Evolutionary conservation across 92 coral and sea anemone species (phyloP).

Genomic region (Actinostola sp.): DNA sequence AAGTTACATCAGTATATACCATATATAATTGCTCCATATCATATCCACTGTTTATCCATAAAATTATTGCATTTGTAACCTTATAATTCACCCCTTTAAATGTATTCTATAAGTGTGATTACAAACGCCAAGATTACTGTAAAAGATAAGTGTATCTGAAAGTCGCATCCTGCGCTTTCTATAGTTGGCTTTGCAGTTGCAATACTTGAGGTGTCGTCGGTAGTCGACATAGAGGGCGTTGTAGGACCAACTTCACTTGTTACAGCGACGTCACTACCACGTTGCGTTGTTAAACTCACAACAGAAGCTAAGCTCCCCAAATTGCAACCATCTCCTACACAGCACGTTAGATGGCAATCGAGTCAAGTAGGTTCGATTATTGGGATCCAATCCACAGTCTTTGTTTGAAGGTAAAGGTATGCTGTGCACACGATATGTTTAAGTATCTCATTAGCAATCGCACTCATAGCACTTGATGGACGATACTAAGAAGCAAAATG

Average conservation of each 20-base stretch:
- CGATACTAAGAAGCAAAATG: not conserved
- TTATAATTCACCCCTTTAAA: too few relatives aligned
- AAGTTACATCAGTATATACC: too few relatives aligned
- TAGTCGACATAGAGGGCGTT: too few relatives aligned
- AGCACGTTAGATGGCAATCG: constrained; percentile 19
- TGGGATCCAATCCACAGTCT: constrained; percentile 17
- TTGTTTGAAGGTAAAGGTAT: not conserved
- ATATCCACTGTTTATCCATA: too few relatives aligned
- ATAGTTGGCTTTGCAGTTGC: not conserved
- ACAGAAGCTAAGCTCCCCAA: not conserved
- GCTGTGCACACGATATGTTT: constrained; percentile 26
- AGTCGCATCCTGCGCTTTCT: too few relatives aligned
- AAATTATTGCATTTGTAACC: too few relatives aligned
- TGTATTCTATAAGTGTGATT: too few relatives aligned
- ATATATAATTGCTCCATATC: too few relatives aligned
- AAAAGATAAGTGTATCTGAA: too few relatives aligned
- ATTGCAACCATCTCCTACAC: constrained; percentile 24
- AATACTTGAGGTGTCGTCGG: not conserved
- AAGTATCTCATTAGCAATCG: constrained; percentile 9
- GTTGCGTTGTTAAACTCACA: not conserved
- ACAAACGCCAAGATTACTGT: too few relatives aligned
- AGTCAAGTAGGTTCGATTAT: constrained; percentile 31
- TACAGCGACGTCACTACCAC: too few relatives aligned
- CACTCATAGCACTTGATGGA: constrained; percentile 27
- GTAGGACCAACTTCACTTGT: too few relatives aligned